These are phyloP conservation scores for Gallinago nigripennis DNA, from an alignment of 2,797 vertebrate species.

Conservation along the genomic window DNA sequence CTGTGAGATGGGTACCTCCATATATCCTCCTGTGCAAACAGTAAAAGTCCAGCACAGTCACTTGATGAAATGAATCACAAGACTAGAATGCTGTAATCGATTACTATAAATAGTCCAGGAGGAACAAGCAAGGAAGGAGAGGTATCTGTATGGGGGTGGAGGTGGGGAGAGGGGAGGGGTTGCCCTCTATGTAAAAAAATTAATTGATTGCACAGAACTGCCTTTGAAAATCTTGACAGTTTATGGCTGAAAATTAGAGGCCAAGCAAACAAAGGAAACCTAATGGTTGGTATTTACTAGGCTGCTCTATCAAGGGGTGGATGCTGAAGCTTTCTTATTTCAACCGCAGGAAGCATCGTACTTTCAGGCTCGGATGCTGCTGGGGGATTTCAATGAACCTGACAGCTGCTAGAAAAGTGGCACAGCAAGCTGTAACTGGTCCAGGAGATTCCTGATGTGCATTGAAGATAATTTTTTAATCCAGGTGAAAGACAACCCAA, in stretches of 20 bases:
- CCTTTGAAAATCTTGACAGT: not conserved
- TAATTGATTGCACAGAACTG: not conserved
- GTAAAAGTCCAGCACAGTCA: not conserved
- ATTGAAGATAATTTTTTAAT: not conserved
- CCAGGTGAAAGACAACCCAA: not conserved
- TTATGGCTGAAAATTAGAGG: not conserved
- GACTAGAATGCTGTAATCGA: not conserved
- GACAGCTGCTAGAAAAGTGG: not conserved
- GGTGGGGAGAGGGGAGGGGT: too few species aligned
- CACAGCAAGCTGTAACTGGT: not conserved
- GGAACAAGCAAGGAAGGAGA: not conserved
- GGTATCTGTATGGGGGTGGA: rapidly evolving
- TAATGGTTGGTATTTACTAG: not conserved
- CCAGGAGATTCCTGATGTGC: not conserved
- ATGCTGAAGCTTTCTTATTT: not conserved
- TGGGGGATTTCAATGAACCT: not conserved
- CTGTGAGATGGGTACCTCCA: not conserved
- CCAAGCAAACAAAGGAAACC: not conserved
- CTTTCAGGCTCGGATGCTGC: not conserved
- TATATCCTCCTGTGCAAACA: not conserved
- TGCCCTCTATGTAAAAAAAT: not conserved
- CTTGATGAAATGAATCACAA: not conserved
- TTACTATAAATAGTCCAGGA: not conserved
- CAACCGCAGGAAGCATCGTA: not conserved
- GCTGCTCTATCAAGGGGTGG: rapidly evolving